These are phyloP conservation scores for Sternotherus odoratus DNA, from an alignment of 2,797 vertebrate genomes.

Conservation along the genomic window DNA sequence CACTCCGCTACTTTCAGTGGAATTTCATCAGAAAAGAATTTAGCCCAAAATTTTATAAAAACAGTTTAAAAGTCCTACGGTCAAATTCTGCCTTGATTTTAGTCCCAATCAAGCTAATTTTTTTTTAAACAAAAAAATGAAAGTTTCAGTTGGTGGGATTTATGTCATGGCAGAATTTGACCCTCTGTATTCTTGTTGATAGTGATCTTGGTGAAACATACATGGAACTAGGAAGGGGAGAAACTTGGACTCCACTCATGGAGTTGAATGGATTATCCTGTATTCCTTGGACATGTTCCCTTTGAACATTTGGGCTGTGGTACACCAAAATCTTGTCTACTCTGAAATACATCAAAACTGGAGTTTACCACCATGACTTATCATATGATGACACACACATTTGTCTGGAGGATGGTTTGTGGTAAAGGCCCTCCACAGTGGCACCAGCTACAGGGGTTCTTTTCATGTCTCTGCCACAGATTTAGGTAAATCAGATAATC, in stretches of 20 bases:
- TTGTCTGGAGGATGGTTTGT: constrained; percentile 48
- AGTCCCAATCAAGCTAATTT: not conserved
- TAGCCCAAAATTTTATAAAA: not conserved
- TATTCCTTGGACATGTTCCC: not conserved
- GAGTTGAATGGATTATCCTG: not conserved
- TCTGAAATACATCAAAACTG: constrained; percentile 21
- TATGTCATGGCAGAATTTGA: not conserved
- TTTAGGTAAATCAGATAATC: constrained; percentile 13
- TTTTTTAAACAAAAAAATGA: not conserved
- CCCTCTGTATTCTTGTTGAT: not conserved
- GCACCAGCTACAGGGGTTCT: not conserved
- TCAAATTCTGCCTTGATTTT: constrained; percentile 34
- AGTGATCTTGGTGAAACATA: not conserved
- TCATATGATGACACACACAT: constrained; percentile 47
- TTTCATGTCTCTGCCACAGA: not conserved
- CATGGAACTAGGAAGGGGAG: not conserved
- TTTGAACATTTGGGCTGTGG: not conserved
- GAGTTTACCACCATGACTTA: constrained; percentile 36
- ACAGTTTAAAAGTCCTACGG: not conserved
- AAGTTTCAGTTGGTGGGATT: not conserved
- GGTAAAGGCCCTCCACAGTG: constrained; percentile 38
- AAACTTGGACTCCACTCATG: not conserved
- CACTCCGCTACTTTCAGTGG: not conserved
- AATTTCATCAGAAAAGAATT: not conserved
- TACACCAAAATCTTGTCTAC: not conserved